Evolutionary conservation across 2,113 vertebrate genomes (phyloP).

Genomic region (Plecturocebus donacophilus): DNA sequence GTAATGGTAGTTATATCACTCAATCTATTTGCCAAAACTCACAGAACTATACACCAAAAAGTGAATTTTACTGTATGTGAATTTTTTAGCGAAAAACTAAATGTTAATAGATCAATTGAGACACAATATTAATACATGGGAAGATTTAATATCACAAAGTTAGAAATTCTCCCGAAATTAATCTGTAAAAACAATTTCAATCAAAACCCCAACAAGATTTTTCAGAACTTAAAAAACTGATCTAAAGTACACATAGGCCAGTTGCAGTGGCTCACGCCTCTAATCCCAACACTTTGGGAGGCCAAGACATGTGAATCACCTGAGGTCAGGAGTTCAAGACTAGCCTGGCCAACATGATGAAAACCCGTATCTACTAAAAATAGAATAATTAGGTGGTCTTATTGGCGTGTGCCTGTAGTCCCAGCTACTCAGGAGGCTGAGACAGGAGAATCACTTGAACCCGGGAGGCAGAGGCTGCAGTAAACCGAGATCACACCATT

Average conservation of each 20-base stretch:
- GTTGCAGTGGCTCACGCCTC: too few relatives aligned
- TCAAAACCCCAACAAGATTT: background rate
- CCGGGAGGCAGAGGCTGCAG: too few relatives aligned
- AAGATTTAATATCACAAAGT: background rate
- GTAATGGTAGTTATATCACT: background rate
- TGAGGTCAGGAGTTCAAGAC: too few relatives aligned
- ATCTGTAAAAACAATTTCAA: conserved; percentile 29
- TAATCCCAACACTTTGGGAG: too few relatives aligned
- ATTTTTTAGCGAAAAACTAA: background rate
- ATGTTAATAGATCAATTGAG: background rate
- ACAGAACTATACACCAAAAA: background rate
- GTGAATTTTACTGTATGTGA: background rate
- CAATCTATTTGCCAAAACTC: background rate
- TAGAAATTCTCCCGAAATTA: background rate
- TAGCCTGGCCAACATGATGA: too few relatives aligned
- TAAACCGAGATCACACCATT: too few relatives aligned
- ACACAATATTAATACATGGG: background rate
- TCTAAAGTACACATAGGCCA: background rate
- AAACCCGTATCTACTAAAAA: too few relatives aligned
- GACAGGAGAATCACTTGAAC: too few relatives aligned
- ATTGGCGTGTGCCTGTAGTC: too few relatives aligned
- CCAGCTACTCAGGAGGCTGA: too few relatives aligned
- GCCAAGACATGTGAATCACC: too few relatives aligned
- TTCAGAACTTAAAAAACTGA: background rate
- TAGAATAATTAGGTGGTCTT: too few relatives aligned